Conservation (phyloP, 2,888 invertebrate species). For the Margaritifera margaritifera region DNA sequence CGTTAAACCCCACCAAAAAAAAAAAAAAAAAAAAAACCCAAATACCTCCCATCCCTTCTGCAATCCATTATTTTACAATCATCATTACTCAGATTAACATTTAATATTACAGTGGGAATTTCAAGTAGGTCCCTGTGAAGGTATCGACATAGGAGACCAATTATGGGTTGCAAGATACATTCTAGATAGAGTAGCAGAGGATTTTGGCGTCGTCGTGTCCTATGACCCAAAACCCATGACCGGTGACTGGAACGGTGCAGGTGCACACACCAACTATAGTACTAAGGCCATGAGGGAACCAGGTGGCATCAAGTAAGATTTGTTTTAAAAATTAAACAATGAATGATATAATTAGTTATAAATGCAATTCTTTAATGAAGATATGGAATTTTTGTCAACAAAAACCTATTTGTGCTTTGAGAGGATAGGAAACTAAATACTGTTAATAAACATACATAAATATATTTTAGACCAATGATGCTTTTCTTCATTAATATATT, state of each 20-base stretch:
- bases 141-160: conserved; percentile 79
- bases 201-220: conserved; percentile 74
- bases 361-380: no score
- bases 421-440: no score
- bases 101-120: conserved; percentile 71
- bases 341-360: no score
- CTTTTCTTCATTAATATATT: no score
- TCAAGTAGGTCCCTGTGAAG: conserved; percentile 93
- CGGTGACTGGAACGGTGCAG: conserved; percentile 77
- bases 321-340: no score
- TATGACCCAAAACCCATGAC: conserved; percentile 75
- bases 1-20: no score
- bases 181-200: conserved; percentile 73
- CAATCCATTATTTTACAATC: neutral
- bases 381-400: no score
- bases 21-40: neutral
- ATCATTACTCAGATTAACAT: neutral
- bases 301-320: conserved; percentile 66
- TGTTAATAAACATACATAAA: no score
- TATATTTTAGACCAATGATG: no score
- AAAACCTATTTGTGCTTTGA: no score
- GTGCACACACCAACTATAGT: conserved; percentile 97
- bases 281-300: conserved; percentile 89
- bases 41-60: neutral
- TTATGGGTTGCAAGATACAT: conserved; percentile 75